A percentile compares a stretch with the other conserved stretches of the same genome.
phyloP scores from a whole-genome alignment of 2,888 invertebrate species.

The Thera obeliscata region DNA sequence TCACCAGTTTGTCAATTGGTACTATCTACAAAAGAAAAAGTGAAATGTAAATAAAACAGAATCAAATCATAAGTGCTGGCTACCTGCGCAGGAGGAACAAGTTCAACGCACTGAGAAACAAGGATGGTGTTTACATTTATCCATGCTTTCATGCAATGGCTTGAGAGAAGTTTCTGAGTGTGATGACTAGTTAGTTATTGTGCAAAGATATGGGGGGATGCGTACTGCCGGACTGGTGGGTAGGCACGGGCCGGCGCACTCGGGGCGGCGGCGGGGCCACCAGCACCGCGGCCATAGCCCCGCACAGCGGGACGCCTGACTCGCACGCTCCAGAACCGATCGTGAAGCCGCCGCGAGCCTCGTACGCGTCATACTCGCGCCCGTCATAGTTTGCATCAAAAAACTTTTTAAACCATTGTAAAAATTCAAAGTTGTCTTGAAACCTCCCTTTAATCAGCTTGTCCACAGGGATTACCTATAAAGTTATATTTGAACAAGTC shows the following conservation, averaged over 20 bases:
- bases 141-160: constrained; percentile 28
- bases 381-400: constrained; percentile 99
- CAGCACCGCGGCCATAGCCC: constrained; percentile 49
- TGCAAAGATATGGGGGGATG: constrained; percentile 55
- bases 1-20: constrained; percentile 97
- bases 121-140: constrained; percentile 6
- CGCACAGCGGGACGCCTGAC: constrained; percentile 77
- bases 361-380: constrained; percentile 96
- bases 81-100: constrained; percentile 48
- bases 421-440: constrained; percentile 99
- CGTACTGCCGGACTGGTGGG: constrained; percentile 75
- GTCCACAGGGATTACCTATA: constrained; percentile 99
- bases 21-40: constrained; percentile 90
- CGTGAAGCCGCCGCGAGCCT: constrained; percentile 92
- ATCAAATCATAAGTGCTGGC: constrained; percentile 56
- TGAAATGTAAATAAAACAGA: constrained; percentile 66
- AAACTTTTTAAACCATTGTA: constrained; percentile 99
- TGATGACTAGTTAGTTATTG: constrained; percentile 45
- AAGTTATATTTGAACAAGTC: constrained; percentile 45
- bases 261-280: constrained; percentile 54
- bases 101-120: constrained; percentile 53
- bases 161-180: constrained; percentile 51
- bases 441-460: constrained; percentile 99
- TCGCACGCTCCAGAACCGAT: constrained; percentile 89
- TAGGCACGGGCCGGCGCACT: constrained; percentile 56